Conservation (phyloP, 2,797 vertebrate species). For the Champsocephalus esox region DNA sequence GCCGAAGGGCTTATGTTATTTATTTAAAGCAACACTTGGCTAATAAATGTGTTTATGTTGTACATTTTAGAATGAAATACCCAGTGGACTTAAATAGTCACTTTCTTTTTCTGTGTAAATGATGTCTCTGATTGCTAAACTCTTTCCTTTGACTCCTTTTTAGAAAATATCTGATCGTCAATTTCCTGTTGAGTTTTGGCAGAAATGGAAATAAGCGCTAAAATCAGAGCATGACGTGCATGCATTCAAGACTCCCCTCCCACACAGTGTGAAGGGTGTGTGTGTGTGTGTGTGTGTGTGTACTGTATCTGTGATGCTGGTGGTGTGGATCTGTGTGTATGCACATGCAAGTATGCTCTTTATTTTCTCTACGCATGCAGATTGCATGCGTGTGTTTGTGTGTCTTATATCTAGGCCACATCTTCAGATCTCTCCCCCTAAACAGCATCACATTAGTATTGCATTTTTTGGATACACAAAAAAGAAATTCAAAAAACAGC, state of each 20-base stretch:
- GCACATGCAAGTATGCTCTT: not conserved
- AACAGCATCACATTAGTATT: conserved; percentile 46
- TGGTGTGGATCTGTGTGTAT: not conserved
- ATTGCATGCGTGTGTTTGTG: not conserved
- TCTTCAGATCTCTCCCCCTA: conserved; percentile 52
- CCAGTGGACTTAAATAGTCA: not conserved
- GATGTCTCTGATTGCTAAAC: not conserved
- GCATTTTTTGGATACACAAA: conserved; percentile 30
- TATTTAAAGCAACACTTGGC: not conserved
- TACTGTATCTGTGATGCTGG: not conserved
- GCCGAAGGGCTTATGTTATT: not conserved
- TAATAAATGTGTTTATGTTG: not conserved
- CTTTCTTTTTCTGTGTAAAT: not conserved
- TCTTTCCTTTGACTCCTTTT: too few relatives aligned
- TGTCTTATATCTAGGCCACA: conserved; percentile 61
- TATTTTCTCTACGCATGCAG: not conserved
- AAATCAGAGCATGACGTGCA: conserved; percentile 39
- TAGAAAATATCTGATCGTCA: too few relatives aligned
- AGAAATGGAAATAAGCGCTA: conserved; percentile 52
- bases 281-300: not conserved
- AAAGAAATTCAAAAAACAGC: conserved; percentile 14
- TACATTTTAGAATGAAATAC: not conserved
- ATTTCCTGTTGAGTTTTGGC: conserved; percentile 14
- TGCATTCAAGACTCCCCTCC: conserved; percentile 7
- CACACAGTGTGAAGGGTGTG: not conserved